Conservation (phyloP, 2,797 vertebrate genomes). For the Centroberyx gerrardi region DNA sequence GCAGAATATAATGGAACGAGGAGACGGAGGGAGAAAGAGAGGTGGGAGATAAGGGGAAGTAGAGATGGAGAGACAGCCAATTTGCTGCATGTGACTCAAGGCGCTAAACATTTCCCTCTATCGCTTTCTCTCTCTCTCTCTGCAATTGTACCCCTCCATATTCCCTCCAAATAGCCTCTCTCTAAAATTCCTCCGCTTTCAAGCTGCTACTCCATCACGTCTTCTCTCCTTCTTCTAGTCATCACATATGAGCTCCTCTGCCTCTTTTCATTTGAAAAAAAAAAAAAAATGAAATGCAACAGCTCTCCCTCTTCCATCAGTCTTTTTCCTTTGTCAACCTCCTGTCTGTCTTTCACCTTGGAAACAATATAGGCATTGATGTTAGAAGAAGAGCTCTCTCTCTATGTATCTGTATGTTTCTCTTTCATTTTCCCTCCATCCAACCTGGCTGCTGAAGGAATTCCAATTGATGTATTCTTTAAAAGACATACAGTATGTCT, state of each 20-base stretch:
- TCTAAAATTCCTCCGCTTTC: slow-evolving; percentile 1
- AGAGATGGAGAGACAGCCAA: slow-evolving; percentile 51
- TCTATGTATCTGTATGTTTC: too few relatives aligned
- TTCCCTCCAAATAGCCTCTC: background rate
- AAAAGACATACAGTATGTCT: too few relatives aligned
- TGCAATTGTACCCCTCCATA: background rate
- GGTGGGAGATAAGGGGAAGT: slow-evolving; percentile 13
- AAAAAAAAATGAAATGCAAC: background rate
- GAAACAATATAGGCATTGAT: too few relatives aligned
- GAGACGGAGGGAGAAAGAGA: slow-evolving; percentile 45
- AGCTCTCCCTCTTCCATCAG: too few relatives aligned
- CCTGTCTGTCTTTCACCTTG: too few relatives aligned
- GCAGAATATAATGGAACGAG: slow-evolving; percentile 66
- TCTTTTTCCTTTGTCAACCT: background rate
- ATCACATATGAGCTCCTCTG: background rate
- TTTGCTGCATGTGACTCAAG: background rate
- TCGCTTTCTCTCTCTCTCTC: slow-evolving; percentile 33
- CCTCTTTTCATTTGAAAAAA: slow-evolving; percentile 8
- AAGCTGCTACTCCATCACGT: background rate
- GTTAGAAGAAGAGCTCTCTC: too few relatives aligned
- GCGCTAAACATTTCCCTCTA: background rate
- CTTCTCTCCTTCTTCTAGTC: background rate
- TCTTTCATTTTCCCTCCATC: too few relatives aligned
- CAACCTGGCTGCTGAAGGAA: too few relatives aligned
- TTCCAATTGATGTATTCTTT: too few relatives aligned